Percentiles rank a stretch among this genome's conserved stretches.
phyloP scores from a whole-genome alignment of 2,113 vertebrate genomes.

The Numenius arquata region DNA sequence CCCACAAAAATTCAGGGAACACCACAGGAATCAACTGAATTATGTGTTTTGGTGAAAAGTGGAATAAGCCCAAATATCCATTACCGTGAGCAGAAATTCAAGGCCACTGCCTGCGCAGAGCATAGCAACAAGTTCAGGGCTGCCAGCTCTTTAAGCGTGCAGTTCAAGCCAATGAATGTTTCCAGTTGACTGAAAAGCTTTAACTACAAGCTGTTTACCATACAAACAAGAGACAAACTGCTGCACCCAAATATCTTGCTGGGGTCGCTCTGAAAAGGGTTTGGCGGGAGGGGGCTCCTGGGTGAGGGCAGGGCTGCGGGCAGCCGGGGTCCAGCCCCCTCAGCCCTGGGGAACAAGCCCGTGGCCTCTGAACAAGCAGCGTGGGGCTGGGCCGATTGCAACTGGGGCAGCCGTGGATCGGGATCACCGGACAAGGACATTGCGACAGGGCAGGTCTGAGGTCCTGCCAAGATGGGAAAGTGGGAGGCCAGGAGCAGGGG shows the following conservation, averaged over 20 bases:
- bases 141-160: conserved; percentile 1
- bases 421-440: neutral
- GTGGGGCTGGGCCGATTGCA: neutral
- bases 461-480: neutral
- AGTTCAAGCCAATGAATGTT: conserved; percentile 15
- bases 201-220: neutral
- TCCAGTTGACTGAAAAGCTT: conserved; percentile 31
- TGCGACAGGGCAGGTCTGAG: neutral
- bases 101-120: neutral
- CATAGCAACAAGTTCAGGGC: conserved; percentile 21
- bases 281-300: rapidly evolving
- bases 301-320: neutral
- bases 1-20: neutral
- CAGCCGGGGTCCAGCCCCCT: neutral
- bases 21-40: neutral
- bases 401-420: rapidly evolving
- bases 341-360: rapidly evolving
- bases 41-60: neutral
- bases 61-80: neutral
- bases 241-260: neutral
- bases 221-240: neutral
- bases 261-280: neutral
- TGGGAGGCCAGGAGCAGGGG: neutral
- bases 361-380: neutral
- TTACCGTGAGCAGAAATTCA: neutral